Conservation (phyloP, 2,113 vertebrate species). For the Psettodes erumei region DNA sequence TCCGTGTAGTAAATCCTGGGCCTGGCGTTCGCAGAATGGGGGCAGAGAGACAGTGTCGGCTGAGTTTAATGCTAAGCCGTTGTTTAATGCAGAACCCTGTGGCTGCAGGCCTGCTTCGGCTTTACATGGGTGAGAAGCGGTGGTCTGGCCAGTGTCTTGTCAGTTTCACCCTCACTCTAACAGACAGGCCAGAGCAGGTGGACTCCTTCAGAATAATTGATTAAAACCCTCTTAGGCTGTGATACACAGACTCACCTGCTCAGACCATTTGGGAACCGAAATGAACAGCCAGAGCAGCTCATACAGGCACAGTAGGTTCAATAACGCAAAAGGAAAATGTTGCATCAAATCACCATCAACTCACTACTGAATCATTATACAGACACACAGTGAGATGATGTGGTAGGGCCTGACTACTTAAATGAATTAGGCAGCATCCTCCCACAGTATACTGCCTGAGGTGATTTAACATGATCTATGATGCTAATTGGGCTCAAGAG, state of each 20-base stretch:
- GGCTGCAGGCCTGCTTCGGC: conserved; percentile 14
- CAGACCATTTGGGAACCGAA: background rate
- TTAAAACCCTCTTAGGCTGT: background rate
- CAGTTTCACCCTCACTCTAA: background rate
- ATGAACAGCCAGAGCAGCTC: background rate
- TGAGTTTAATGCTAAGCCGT: conserved; percentile 55
- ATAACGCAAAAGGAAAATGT: background rate
- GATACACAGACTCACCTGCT: background rate
- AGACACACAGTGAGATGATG: background rate
- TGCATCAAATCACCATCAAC: background rate
- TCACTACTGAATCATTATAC: background rate
- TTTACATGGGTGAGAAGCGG: conserved; percentile 8
- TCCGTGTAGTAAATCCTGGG: conserved; percentile 83
- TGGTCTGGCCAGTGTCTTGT: background rate
- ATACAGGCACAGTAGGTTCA: background rate
- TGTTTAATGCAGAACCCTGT: conserved; percentile 42
- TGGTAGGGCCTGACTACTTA: background rate
- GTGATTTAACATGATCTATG: conserved; percentile 11
- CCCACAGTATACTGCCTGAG: background rate
- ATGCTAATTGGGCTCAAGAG: background rate
- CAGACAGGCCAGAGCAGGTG: conserved; percentile 13
- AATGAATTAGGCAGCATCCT: background rate
- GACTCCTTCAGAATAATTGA: background rate
- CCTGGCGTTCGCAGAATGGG: conserved; percentile 68
- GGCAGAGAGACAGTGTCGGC: conserved; percentile 34